phyloP scores from a whole-genome alignment of 2,797 vertebrate species.

The Ctenochaetus hawaiiensis region DNA sequence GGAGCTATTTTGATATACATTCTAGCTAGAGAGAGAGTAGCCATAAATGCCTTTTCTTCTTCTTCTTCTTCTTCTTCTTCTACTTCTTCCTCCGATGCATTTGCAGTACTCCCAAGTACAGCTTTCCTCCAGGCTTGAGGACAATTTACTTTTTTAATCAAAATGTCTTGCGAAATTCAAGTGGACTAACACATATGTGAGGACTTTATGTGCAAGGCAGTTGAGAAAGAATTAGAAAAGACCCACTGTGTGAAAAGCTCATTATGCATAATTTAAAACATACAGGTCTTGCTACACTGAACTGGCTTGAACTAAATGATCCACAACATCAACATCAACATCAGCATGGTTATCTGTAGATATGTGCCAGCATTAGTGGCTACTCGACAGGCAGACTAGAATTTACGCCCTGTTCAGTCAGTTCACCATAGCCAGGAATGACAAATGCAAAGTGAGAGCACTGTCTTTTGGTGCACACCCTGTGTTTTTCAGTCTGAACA shows the following conservation, averaged over 20 bases:
- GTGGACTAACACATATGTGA: too few species aligned
- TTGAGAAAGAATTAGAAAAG: too few species aligned
- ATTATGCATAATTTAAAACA: too few species aligned
- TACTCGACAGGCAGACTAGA: neutral
- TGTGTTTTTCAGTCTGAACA: slow-evolving; percentile 5
- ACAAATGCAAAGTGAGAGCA: neutral
- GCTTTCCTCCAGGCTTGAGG: neutral
- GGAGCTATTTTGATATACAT: neutral
- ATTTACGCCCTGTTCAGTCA: neutral
- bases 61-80: too few species aligned
- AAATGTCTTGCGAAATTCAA: too few species aligned
- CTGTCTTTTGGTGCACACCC: neutral
- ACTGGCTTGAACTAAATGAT: too few species aligned
- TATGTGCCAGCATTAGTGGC: neutral
- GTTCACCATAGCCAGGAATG: neutral
- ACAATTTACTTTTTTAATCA: neutral
- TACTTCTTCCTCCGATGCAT: neutral
- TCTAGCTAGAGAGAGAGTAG: neutral
- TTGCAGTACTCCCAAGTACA: neutral
- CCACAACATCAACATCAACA: too few species aligned
- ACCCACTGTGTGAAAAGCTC: too few species aligned
- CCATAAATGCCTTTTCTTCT: too few species aligned
- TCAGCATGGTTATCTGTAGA: neutral
- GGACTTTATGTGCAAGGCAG: too few species aligned
- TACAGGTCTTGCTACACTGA: too few species aligned